phyloP scores from a whole-genome alignment of 2,113 vertebrate species.

The Gymnarchus niloticus region DNA sequence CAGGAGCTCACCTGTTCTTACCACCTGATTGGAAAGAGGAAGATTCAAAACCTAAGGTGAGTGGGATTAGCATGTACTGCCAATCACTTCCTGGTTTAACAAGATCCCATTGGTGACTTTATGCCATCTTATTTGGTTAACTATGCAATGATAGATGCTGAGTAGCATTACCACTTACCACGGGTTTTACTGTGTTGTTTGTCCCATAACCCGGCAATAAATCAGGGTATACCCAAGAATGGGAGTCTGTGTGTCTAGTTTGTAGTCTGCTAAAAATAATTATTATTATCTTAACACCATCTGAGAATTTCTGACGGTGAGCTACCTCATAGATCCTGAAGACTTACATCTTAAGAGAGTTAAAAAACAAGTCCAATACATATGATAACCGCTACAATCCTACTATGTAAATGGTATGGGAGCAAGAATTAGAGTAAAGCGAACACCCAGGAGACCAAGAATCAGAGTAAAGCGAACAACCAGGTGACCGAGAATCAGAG shows the following conservation, averaged over 20 bases:
- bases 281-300: too few species aligned
- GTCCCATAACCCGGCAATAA: neutral
- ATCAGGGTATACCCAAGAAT: too few species aligned
- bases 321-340: neutral
- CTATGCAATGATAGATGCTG: neutral
- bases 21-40: neutral
- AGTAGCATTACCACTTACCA: neutral
- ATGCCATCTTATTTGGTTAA: neutral
- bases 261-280: too few species aligned
- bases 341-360: neutral
- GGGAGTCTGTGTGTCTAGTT: too few species aligned
- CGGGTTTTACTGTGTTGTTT: neutral
- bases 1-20: slow-evolving; percentile 3
- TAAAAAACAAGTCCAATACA: neutral
- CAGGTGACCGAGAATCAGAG: neutral
- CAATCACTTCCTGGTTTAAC: neutral
- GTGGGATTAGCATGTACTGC: neutral
- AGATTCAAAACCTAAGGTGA: neutral
- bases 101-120: neutral
- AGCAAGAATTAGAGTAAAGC: neutral
- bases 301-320: neutral
- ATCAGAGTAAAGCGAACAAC: neutral
- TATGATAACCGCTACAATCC: neutral
- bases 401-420: neutral
- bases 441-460: neutral